Percentiles rank a stretch among this genome's conserved stretches.
phyloP scores from a whole-genome alignment of 2,888 invertebrate genomes.

The Unio pictorum region DNA sequence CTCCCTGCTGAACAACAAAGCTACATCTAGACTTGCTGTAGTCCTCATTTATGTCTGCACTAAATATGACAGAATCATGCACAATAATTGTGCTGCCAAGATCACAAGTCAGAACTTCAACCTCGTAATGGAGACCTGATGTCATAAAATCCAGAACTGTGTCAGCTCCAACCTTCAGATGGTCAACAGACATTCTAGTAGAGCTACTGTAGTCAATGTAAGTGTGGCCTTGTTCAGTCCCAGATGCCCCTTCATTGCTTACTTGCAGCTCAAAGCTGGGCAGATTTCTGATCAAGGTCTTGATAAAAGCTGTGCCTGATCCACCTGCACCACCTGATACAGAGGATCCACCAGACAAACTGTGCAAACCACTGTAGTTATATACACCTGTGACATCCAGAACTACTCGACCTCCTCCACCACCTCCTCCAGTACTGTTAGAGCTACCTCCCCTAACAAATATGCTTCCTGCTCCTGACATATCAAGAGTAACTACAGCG shows the following conservation, averaged over 20 bases:
- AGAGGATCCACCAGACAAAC: slow-evolving; percentile 41
- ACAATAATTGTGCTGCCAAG: slow-evolving; percentile 35
- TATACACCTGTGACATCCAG: slow-evolving; percentile 26
- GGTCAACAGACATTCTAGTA: slow-evolving; percentile 18
- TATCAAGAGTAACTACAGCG: slow-evolving; percentile 12
- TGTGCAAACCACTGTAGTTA: slow-evolving; percentile 41
- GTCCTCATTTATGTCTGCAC: slow-evolving; percentile 39
- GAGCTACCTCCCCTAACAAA: slow-evolving; percentile 39
- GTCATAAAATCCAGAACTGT: slow-evolving; percentile 30
- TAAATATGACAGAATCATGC: slow-evolving; percentile 42
- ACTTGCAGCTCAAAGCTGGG: slow-evolving; percentile 15
- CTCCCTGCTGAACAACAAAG: slow-evolving; percentile 42
- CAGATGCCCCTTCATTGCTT: slow-evolving; percentile 29
- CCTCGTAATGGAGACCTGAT: slow-evolving; percentile 29
- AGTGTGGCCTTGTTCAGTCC: slow-evolving; percentile 28
- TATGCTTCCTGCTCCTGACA: slow-evolving; percentile 38
- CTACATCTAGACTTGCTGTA: slow-evolving; percentile 50
- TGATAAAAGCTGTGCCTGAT: slow-evolving; percentile 44
- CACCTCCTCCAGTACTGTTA: slow-evolving; percentile 36
- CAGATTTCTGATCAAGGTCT: slow-evolving; percentile 12
- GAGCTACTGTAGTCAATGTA: slow-evolving; percentile 27
- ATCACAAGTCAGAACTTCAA: slow-evolving; percentile 40
- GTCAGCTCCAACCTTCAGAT: slow-evolving; percentile 30
- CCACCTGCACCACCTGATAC: slow-evolving; percentile 38
- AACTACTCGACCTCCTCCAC: slow-evolving; percentile 51